A percentile compares a stretch with the other conserved stretches of the same genome.
phyloP scores from a whole-genome alignment of 2,797 vertebrate genomes.

The Phoebastria nigripes region DNA sequence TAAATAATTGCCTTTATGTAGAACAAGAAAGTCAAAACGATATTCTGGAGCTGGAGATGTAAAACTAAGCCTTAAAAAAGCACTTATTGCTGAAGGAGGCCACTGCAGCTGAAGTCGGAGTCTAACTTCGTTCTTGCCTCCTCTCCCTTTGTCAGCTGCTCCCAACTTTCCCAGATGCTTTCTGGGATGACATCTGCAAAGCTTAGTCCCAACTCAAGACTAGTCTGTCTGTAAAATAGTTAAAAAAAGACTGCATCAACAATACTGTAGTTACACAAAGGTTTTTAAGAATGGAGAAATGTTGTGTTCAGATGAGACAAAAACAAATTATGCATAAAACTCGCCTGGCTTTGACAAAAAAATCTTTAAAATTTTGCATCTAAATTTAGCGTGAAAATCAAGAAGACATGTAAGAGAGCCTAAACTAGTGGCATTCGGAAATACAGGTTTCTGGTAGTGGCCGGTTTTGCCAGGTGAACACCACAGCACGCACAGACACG shows the following conservation, averaged over 20 bases:
- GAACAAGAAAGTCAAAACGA: constrained; percentile 37
- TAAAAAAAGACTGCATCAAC: not conserved
- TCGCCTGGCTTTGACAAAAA: not conserved
- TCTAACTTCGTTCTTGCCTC: not conserved
- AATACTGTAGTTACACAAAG: not conserved
- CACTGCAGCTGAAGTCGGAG: fast-evolving
- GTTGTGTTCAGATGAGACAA: not conserved
- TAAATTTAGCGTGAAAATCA: not conserved
- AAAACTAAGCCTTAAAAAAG: constrained; percentile 24
- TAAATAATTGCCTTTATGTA: constrained; percentile 61
- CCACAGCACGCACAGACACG: not conserved
- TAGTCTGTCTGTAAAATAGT: not conserved
- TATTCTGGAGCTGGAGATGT: constrained; percentile 33
- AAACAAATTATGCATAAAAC: not conserved
- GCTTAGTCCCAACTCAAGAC: not conserved
- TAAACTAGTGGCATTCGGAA: not conserved
- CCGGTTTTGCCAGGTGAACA: fast-evolving
- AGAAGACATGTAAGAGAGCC: not conserved
- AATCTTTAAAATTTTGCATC: not conserved
- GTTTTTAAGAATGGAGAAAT: not conserved
- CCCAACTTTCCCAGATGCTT: not conserved
- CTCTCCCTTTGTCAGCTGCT: not conserved
- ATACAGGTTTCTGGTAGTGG: fast-evolving
- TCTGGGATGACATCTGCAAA: not conserved
- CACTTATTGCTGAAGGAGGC: not conserved